These are phyloP conservation scores for Centruroides sculpturatus DNA, from an alignment of 1,140 invertebrate genomes.

Conservation along the genomic window DNA sequence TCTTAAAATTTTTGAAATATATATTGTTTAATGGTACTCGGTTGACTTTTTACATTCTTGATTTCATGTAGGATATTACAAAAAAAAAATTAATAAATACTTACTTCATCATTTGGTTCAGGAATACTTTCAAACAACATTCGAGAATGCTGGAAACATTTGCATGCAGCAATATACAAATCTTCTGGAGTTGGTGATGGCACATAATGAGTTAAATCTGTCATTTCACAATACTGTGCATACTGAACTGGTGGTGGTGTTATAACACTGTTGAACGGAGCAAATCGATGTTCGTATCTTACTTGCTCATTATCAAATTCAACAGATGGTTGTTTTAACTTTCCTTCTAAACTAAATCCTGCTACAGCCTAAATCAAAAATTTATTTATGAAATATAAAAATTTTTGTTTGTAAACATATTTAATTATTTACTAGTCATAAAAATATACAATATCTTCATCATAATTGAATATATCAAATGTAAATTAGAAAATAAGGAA, in stretches of 20 bases:
- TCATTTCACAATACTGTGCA: slow-evolving; percentile 60
- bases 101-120: slow-evolving; percentile 64
- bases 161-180: slow-evolving; percentile 64
- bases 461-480: too few relatives aligned
- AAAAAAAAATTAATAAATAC: slow-evolving; percentile 4
- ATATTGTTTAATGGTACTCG: too few relatives aligned
- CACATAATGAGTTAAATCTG: slow-evolving; percentile 37
- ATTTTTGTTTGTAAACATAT: too few relatives aligned
- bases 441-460: too few relatives aligned
- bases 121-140: slow-evolving; percentile 62
- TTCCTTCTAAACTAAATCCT: slow-evolving; percentile 51
- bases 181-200: slow-evolving; percentile 27
- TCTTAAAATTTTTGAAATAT: too few relatives aligned
- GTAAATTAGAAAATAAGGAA: too few relatives aligned
- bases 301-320: slow-evolving; percentile 82
- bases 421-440: too few relatives aligned
- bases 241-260: slow-evolving; percentile 82
- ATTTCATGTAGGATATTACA: too few relatives aligned
- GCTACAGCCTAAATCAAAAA: slow-evolving; percentile 43
- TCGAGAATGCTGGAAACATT: slow-evolving; percentile 81
- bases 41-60: too few relatives aligned
- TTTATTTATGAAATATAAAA: too few relatives aligned
- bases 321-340: slow-evolving; percentile 56
- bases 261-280: slow-evolving; percentile 67
- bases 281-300: slow-evolving; percentile 84